Percentiles rank a stretch among this genome's conserved stretches.
Conservation (phyloP, 1,140 invertebrate species). For the Batillaria attramentaria region DNA sequence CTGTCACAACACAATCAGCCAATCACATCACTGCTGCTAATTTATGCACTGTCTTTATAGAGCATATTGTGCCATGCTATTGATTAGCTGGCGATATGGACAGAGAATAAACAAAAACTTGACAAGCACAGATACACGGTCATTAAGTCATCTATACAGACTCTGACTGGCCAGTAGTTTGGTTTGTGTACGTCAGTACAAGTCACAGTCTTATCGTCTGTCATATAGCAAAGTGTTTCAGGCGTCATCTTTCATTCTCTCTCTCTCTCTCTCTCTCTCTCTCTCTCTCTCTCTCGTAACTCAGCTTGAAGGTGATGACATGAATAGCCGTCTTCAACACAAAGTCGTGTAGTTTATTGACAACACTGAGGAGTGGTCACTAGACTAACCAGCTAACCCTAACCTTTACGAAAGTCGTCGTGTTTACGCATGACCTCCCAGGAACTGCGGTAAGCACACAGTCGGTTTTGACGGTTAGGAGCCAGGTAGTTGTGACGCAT, state of each 20-base stretch:
- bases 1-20: constrained; percentile 18
- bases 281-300: constrained; percentile 18
- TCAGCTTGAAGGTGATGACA: no score
- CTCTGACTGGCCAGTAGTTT: no score
- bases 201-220: no score
- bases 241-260: not conserved
- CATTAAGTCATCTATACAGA: not conserved
- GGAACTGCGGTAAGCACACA: constrained; percentile 77
- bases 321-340: no score
- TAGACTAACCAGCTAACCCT: not conserved
- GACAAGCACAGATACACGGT: not conserved
- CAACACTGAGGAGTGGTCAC: not conserved
- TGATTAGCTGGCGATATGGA: not conserved
- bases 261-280: constrained; percentile 7
- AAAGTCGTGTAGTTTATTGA: not conserved
- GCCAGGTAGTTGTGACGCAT: constrained; percentile 78
- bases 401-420: constrained; percentile 73
- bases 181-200: no score
- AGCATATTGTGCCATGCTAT: not conserved
- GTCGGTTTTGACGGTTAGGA: constrained; percentile 80
- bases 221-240: not conserved
- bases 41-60: no score
- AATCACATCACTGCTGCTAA: no score
- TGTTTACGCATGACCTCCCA: constrained; percentile 78
- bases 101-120: not conserved